Evolutionary conservation across 2,113 vertebrate species (phyloP), one percentile per base, ranked within the genome.

Genomic region (Tricholaema leucomelas): DNA sequence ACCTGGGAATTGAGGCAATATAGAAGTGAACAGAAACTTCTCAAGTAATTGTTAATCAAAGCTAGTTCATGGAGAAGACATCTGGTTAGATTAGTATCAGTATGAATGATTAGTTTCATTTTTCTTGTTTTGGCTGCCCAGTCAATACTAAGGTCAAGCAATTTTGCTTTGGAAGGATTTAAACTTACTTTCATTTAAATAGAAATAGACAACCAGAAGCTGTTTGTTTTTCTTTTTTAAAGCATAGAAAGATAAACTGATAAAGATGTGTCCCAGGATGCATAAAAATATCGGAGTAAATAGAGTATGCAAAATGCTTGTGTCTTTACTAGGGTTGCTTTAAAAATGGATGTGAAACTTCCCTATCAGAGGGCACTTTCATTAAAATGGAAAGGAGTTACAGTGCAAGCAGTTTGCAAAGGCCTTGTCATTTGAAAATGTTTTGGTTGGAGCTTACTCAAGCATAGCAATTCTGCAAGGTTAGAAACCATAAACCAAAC

Each of bases 1-100:
- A 95, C 20, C 36, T 88, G 35, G 54, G 61, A 93, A 95, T n/a
- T 61, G 74, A 93, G 61, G 63, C 20, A 96, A 92, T 95, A 91
- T 36, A 90, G 81, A 92, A 95, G 46, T 76, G 59, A 96, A 90
- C 36, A 90, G 70, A 81, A 63, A 3, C 66, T 83, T 87, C 92
- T 90, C 67, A 94, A 91, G 90, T 94, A 94, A 92, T 84, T 92
- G 73, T 90, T 96, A 94, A 93, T 93, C 90, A 95, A 92, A 95
- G 16, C 48, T 67, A 31, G 21, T 78, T 93, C 67, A 76, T 72
- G 44, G 35, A 90, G 61, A 72, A 95, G 74, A 73, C 46, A 60
- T 87, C 36, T 90, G 60, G 64, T 74, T 87, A 85, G 73, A 90
- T 94, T 91, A 75, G 69, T 86, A 95, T 80, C 13, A 2, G 6